Base-by-base conservation (phyloP, 1,140 invertebrate species). In the Megathymus violae region DNA sequence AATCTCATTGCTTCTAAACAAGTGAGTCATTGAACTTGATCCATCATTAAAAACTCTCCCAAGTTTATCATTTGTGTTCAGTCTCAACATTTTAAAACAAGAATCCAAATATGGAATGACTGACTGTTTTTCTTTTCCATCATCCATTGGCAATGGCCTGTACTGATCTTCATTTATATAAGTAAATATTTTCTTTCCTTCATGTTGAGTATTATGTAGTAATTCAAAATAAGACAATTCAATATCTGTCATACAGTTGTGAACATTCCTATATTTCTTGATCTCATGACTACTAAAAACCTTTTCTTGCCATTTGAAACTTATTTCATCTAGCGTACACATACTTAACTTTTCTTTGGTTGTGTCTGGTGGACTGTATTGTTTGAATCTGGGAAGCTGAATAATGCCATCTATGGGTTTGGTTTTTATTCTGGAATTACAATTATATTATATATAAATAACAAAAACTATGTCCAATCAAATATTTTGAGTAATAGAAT, bases 281-380 rank as follows among this genome's bases (percentile, higher is more conserved):
- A 82, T 62, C 66, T 91, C 85, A 67, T 75, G 80, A 5, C 56
- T 34, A 52, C 80, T 85, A 36, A 89, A 90, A 6, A 78, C 64
- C 74, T 91, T 92, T 66, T 90, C 82, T 76, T 92, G 89, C 91
- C 91, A 92, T 63, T 76, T 74, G 51, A 92, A 89, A 54, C 15
- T 61, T 15, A 74, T 69, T 68, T 88, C 83, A 40, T 89, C 74
- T 31, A 56, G 58, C 46, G 65, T 69, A 5, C 71, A 52, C 3
- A 50, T 47, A 10, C 58, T 54, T 15, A 76, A 47, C 46, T 70
- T 58, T 36, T 56, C 74, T 40, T 70, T n/a, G n/a, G n/a, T 62
- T 46, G 44, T 47, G 6, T 74, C 62, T 22, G 72, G 58, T 61
- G 60, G 62, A 22, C 78, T 73, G 27, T 80, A 85, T 9, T 85